Percentiles rank a stretch among this genome's conserved stretches.
Evolutionary conservation across 2,797 vertebrate genomes (phyloP).

Genomic region (Todus mexicanus): DNA sequence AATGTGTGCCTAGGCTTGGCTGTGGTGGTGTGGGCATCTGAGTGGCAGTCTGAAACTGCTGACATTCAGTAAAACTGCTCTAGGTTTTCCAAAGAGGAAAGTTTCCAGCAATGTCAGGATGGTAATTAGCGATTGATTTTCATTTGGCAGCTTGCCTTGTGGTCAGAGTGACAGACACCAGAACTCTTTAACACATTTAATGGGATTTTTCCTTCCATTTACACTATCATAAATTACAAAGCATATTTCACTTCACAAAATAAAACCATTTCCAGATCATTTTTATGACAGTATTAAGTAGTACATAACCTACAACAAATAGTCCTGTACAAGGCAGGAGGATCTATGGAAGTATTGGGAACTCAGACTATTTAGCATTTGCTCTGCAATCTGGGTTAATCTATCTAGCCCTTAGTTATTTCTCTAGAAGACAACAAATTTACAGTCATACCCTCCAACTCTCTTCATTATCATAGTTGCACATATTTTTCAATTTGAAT

Average conservation of each 20-base stretch:
- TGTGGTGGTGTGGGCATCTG: not conserved
- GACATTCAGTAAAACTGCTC: not conserved
- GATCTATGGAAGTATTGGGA: constrained; percentile 23
- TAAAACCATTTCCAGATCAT: constrained; percentile 81
- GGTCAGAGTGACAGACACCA: constrained; percentile 60
- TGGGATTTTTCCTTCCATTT: constrained; percentile 76
- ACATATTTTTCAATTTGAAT: constrained; percentile 48
- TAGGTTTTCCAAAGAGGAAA: not conserved
- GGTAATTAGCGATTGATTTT: not conserved
- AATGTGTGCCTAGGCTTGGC: not conserved
- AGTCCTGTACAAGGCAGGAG: constrained; percentile 64
- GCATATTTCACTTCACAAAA: constrained; percentile 83
- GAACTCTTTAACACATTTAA: constrained; percentile 76
- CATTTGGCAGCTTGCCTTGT: not conserved
- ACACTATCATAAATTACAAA: constrained; percentile 83
- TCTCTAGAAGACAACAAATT: constrained; percentile 19
- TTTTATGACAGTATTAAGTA: constrained; percentile 76
- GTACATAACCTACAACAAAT: constrained; percentile 73
- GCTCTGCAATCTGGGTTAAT: constrained; percentile 36
- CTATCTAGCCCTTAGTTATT: constrained; percentile 50
- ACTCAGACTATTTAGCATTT: constrained; percentile 32
- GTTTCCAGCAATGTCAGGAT: constrained; percentile 6
- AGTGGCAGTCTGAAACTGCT: not conserved
- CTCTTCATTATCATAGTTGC: constrained; percentile 50
- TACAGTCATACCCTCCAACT: constrained; percentile 39